A percentile compares a stretch with the other conserved stretches of the same genome.
phyloP scores from a whole-genome alignment of 2,113 vertebrate genomes.

The Aptenodytes forsteri region DNA sequence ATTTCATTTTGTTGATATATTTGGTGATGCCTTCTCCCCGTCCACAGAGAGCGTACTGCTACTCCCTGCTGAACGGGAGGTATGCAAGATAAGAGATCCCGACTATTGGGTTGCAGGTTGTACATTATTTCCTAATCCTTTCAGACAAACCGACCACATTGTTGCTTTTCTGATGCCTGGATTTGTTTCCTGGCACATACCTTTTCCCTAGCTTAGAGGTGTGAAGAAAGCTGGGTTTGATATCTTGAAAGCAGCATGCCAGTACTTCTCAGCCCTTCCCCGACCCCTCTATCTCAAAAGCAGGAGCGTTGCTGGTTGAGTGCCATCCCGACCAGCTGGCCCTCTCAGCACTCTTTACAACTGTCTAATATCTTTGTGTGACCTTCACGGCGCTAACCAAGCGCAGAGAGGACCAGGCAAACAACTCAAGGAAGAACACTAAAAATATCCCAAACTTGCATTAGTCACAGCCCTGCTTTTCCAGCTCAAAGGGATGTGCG shows the following conservation, averaged over 20 bases:
- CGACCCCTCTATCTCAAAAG: background rate
- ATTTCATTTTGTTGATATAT: background rate
- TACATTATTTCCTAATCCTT: background rate
- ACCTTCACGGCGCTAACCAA: constrained; percentile 23
- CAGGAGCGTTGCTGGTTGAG: background rate
- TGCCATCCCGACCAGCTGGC: constrained; percentile 33
- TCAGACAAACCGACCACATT: background rate
- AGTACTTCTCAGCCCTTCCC: constrained; percentile 5
- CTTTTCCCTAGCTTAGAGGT: constrained; percentile 1
- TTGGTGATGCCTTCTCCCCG: background rate
- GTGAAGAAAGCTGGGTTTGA: constrained; percentile 32
- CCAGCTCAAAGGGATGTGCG: background rate
- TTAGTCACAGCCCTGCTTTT: background rate
- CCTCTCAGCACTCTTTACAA: constrained; percentile 20
- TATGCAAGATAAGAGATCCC: background rate
- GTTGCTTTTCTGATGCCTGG: background rate
- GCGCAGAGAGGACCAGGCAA: background rate
- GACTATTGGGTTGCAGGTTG: background rate
- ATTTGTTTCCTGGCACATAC: constrained; percentile 1
- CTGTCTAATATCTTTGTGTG: background rate
- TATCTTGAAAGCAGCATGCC: constrained; percentile 25
- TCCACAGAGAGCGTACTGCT: background rate
- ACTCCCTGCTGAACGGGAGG: background rate
- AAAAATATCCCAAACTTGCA: constrained; percentile 11
- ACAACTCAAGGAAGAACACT: constrained; percentile 37